Percentiles rank a stretch among this genome's conserved stretches.
Evolutionary conservation across 2,113 vertebrate species (phyloP).

Genomic region (Podilymbus podiceps): DNA sequence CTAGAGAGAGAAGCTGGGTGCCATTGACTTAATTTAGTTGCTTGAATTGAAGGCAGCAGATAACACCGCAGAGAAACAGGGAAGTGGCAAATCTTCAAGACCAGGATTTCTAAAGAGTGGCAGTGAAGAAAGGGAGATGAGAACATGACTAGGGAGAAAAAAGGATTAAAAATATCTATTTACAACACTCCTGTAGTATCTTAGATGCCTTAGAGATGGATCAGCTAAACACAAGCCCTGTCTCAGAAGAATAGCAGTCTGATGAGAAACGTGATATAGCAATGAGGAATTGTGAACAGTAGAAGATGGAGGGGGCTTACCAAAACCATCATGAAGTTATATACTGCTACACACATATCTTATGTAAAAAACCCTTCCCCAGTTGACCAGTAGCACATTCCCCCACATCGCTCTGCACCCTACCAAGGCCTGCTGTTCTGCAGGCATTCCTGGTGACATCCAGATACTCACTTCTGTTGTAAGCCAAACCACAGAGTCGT

Average conservation of each 20-base stretch:
- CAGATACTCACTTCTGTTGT: not conserved
- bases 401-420: accelerated
- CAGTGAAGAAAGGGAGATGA: not conserved
- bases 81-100: not conserved
- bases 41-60: not conserved
- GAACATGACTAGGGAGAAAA: not conserved
- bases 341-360: not conserved
- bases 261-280: not conserved
- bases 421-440: not conserved
- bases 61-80: not conserved
- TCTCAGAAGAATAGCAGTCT: not conserved
- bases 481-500: not conserved
- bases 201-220: not conserved
- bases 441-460: not conserved
- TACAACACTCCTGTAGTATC: not conserved
- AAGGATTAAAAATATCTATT: not conserved
- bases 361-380: not conserved
- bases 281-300: not conserved
- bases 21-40: conserved; percentile 53
- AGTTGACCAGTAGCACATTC: not conserved
- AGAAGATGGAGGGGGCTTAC: not conserved
- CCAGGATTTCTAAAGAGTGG: not conserved
- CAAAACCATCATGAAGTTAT: not conserved
- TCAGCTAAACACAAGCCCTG: not conserved
- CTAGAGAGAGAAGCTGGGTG: conserved; percentile 44